These are phyloP conservation scores for Gryllus bimaculatus DNA, from an alignment of 1,140 invertebrate genomes.

Conservation along the genomic window DNA sequence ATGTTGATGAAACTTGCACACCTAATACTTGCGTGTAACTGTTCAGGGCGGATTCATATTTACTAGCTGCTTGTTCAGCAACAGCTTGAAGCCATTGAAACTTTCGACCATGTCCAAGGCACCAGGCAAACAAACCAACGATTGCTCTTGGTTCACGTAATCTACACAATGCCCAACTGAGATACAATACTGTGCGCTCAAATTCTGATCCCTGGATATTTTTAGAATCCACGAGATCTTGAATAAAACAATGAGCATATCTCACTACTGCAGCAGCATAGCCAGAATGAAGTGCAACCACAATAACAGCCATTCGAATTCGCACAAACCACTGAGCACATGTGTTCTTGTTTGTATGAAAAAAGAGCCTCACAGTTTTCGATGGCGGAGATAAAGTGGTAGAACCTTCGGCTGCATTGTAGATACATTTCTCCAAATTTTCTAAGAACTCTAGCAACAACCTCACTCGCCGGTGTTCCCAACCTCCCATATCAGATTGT, in stretches of 20 bases:
- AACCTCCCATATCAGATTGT: constrained; percentile 1
- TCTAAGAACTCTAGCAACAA: constrained; percentile 86
- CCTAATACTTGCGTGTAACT: constrained; percentile 46
- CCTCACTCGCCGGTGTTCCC: constrained; percentile 54
- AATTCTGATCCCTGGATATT: constrained; percentile 60
- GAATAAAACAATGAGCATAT: constrained; percentile 62
- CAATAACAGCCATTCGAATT: constrained; percentile 69
- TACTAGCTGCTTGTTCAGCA: constrained; percentile 71
- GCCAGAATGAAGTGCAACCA: constrained; percentile 72
- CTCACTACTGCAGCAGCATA: constrained; percentile 65
- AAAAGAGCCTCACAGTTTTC: constrained; percentile 83
- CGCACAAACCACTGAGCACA: constrained; percentile 90
- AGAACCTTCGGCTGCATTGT: constrained; percentile 88
- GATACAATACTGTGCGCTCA: constrained; percentile 56
- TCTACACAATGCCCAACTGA: constrained; percentile 62
- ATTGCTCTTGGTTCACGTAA: constrained; percentile 74
- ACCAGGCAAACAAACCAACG: constrained; percentile 74
- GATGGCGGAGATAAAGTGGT: constrained; percentile 60
- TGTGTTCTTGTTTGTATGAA: constrained; percentile 83
- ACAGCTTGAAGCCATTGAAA: constrained; percentile 70
- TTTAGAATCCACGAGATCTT: constrained; percentile 49
- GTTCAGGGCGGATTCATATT: constrained; percentile 31
- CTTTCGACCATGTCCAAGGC: constrained; percentile 46
- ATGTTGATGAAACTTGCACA: constrained; percentile 28
- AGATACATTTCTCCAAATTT: constrained; percentile 82